Percentiles rank a stretch among this genome's conserved stretches.
phyloP scores from a whole-genome alignment of 2,113 vertebrate species.

The Motacilla tschutschensis region DNA sequence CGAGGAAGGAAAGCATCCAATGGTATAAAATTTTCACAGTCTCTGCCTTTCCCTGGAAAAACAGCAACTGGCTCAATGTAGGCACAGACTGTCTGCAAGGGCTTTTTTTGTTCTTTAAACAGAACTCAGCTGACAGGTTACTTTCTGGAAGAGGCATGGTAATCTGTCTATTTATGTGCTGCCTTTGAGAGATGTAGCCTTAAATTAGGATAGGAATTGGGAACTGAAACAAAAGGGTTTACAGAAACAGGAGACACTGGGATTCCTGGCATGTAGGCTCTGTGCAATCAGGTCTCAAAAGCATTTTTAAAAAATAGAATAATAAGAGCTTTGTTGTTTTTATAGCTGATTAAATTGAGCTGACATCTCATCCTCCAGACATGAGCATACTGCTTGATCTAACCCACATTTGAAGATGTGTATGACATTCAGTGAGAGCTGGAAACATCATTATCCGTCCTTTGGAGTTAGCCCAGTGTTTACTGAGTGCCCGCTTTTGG shows the following conservation, averaged over 20 bases:
- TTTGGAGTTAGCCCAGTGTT: neutral
- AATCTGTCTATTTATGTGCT: neutral
- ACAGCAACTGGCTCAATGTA: neutral
- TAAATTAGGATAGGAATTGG: neutral
- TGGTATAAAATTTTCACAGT: neutral
- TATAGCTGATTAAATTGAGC: neutral
- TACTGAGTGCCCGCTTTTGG: neutral
- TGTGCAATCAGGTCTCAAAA: neutral
- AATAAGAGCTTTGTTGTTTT: neutral
- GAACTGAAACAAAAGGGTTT: neutral
- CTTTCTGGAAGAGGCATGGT: neutral
- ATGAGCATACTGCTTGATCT: neutral
- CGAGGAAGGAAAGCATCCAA: neutral
- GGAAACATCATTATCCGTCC: neutral
- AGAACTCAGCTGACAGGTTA: slow-evolving; percentile 33
- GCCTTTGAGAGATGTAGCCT: neutral
- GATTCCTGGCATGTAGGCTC: neutral
- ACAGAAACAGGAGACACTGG: neutral
- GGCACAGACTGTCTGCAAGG: slow-evolving; percentile 16
- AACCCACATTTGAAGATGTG: neutral
- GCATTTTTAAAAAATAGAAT: neutral
- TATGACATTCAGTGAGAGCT: neutral
- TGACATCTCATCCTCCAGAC: neutral
- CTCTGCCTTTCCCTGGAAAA: slow-evolving; percentile 11
- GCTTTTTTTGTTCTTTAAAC: slow-evolving; percentile 21